These are phyloP conservation scores for Anolis sagrei DNA, from an alignment of 2,113 vertebrate species.

Conservation along the genomic window DNA sequence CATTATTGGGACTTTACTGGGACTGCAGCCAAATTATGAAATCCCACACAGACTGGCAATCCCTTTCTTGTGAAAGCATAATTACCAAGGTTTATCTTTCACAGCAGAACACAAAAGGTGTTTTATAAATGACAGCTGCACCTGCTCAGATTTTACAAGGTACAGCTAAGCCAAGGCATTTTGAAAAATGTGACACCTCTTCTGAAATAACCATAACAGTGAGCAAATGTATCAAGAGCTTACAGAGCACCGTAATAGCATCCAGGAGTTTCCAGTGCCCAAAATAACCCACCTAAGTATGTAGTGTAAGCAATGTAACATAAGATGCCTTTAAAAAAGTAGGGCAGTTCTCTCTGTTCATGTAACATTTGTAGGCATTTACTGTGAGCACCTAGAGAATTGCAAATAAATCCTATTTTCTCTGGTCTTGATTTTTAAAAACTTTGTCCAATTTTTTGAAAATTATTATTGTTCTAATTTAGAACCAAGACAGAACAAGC, in stretches of 20 bases:
- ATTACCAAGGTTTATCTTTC: constrained; percentile 44
- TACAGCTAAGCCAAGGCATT: constrained; percentile 32
- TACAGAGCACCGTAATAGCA: constrained; percentile 40
- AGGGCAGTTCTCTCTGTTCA: constrained; percentile 11
- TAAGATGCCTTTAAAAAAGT: constrained; percentile 13
- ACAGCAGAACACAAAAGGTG: constrained; percentile 43
- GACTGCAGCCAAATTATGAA: constrained; percentile 50
- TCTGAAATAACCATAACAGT: constrained; percentile 42
- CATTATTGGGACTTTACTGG: constrained; percentile 33
- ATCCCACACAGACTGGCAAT: constrained; percentile 44
- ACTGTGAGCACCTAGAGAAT: not conserved
- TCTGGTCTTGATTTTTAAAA: not conserved
- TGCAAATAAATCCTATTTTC: not conserved
- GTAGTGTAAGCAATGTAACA: constrained; percentile 13
- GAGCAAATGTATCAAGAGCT: constrained; percentile 50
- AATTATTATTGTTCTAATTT: not conserved
- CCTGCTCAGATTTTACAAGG: constrained; percentile 42
- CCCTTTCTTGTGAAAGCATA: constrained; percentile 36
- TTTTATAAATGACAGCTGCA: constrained; percentile 47
- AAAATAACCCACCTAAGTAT: constrained; percentile 43
- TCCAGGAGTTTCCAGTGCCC: constrained; percentile 36
- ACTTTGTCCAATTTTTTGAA: not conserved
- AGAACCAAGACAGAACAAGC: not conserved
- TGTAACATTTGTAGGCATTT: constrained; percentile 23
- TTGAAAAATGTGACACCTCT: constrained; percentile 52